Evolutionary conservation across 2,888 invertebrate species (phyloP), one percentile per base, ranked within the genome.

Genomic region (Beris morrisii): DNA sequence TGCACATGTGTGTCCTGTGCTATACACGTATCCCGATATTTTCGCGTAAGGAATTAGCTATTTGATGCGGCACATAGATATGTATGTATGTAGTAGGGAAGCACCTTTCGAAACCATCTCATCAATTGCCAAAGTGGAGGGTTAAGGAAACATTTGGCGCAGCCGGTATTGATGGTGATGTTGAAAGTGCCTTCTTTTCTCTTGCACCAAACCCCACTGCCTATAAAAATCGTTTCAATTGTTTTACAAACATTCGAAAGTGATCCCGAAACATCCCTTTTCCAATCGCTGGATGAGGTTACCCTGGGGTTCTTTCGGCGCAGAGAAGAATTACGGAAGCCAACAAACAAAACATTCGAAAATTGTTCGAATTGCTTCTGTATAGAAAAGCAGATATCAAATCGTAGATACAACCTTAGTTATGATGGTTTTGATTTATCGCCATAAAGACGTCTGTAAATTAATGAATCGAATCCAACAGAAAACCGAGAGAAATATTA

Each of bases 391-490:
- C 6, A 48, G 38, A 38, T 38, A 38, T 9, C 38, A 38, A 38
- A 38, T 1, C 5, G 38, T 38, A 38, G 38, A 9, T 38, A 38
- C 38, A 7, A 38, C 13, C 28, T 15, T 22, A 11, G 12, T 13
- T 52, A 52, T 65, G 45, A 64, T 45, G 57, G 61, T 65, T 68
- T 68, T 68, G 68, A 68, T 68, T 68, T 68, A 68, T 68, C 68
- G 68, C 65, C 65, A 56, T 56, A 68, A 61, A 63, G 68, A 65
- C 61, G 28, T 50, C 44, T 28, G 56, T 46, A 68, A 68, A 65
- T 68, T 68, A 68, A 68, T 68, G 68, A 68, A 65, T 68, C 38
- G 38, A 38, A 38, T 38, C 38, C 38, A 5, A 38, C 9, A 38
- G 38, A 38, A 38, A 38, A 38, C 38, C 38, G 7, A 9, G 38